phyloP scores from a whole-genome alignment of 2,888 invertebrate species.

The Drosophila fulvimacula region DNA sequence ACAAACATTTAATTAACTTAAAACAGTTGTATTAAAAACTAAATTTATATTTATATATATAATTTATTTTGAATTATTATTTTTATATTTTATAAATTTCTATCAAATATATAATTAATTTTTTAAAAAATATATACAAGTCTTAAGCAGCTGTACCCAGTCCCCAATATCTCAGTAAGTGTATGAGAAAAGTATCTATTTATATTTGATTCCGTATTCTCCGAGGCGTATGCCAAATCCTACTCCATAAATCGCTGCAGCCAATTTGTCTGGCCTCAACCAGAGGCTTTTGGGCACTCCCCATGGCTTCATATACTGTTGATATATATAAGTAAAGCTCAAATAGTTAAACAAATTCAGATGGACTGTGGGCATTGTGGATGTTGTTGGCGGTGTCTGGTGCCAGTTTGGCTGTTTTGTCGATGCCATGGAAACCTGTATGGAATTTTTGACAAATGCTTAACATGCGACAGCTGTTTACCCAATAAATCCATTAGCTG shows the following conservation, averaged over 20 bases:
- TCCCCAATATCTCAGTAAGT: neutral
- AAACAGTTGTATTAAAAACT: too few species aligned
- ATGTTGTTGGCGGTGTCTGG: conserved; percentile 17
- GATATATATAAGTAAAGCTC: conserved; percentile 4
- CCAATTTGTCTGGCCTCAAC: conserved; percentile 36
- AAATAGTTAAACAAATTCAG: conserved; percentile 31
- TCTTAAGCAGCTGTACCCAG: too few species aligned
- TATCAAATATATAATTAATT: too few species aligned
- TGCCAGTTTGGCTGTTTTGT: conserved; percentile 53
- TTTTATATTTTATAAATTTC: too few species aligned
- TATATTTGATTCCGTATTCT: neutral
- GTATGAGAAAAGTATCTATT: neutral
- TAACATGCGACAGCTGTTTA: conserved; percentile 77
- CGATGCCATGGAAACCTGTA: conserved; percentile 50
- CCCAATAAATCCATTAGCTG: conserved; percentile 79
- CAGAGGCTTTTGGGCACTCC: conserved; percentile 13
- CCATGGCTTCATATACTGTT: neutral
- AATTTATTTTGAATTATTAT: too few species aligned
- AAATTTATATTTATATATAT: too few species aligned
- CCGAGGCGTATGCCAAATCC: neutral
- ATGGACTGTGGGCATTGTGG: neutral
- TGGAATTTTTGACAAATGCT: conserved; percentile 74
- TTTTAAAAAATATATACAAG: too few species aligned
- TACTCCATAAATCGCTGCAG: conserved; percentile 6
- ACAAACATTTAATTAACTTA: too few species aligned